Evolutionary conservation across 2,113 vertebrate genomes (phyloP), one percentile per base, ranked within the genome.

Genomic region (Pelvicachromis taeniatus): DNA sequence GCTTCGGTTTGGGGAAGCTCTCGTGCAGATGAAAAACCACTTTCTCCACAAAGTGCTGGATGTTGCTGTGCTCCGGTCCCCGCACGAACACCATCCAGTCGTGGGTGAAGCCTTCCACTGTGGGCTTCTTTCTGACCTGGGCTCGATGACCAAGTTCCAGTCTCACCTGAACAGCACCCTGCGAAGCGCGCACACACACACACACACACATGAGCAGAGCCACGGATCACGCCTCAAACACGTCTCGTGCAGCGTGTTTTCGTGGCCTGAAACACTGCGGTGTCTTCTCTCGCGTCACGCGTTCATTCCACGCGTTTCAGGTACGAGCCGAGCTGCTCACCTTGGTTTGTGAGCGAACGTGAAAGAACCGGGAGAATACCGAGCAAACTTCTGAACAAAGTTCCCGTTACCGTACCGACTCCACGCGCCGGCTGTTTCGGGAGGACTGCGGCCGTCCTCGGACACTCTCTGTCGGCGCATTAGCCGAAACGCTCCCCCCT

Each of bases 1-100:
- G 96, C 96, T 99, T 99, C 92, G 98, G 98, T 96, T 96, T 97
- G 4, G 98, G 98, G 94, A 99, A 99, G 97, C 98, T 99, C 89
- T 99, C 98, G 78, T 99, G 98, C 94, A 99, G 97, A 94, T 99
- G 97, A 95, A 99, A 99, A 82, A 99, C 98, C 70, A 99, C 98
- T 96, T 99, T 99, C 94, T 99, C 98, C 97, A 99, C 98, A 92
- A 99, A 99, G 97, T 99, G 98, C 97, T 99, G 98, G 90, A 99
- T 99, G 96, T 99, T 99, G 95, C 97, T 97, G 93, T 99, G 97
- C 92, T 99, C 98, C 2, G 98, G 98, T 79, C 98, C 98, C 85
- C 98, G 96, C 87, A 99, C 98, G 85, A 99, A 99, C 96, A 99
- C 98, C 97, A 98, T 98, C 98, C 98, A 99, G 96, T 99, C 98